Conservation (phyloP, 2,113 vertebrate species). For the Calonectris borealis region DNA sequence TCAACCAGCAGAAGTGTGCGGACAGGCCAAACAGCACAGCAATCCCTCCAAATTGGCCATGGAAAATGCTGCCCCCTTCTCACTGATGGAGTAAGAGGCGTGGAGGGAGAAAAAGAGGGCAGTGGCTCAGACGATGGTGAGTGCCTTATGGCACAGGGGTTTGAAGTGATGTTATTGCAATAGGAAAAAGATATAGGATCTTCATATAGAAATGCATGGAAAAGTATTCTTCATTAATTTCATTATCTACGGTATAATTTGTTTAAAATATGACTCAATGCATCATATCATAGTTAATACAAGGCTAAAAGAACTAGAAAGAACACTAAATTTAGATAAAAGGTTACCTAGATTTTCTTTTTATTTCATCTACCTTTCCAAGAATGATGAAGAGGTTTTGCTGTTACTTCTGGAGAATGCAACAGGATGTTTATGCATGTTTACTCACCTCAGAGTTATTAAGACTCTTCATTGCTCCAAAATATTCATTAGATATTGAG, state of each 20-base stretch:
- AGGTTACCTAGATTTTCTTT: not conserved
- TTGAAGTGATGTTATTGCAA: not conserved
- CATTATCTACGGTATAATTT: not conserved
- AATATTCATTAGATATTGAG: not conserved
- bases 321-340: not conserved
- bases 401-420: not conserved
- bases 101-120: not conserved
- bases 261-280: not conserved
- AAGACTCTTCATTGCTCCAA: not conserved
- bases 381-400: not conserved
- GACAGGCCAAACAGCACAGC: not conserved
- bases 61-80: not conserved
- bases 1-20: not conserved
- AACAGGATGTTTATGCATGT: not conserved
- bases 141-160: not conserved
- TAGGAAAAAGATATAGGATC: not conserved
- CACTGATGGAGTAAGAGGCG: not conserved
- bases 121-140: not conserved
- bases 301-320: not conserved
- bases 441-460: not conserved
- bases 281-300: not conserved
- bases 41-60: not conserved
- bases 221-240: not conserved
- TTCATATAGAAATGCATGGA: not conserved
- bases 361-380: not conserved